phyloP scores from a whole-genome alignment of 2,888 invertebrate species.

The Cephus pulcher region DNA sequence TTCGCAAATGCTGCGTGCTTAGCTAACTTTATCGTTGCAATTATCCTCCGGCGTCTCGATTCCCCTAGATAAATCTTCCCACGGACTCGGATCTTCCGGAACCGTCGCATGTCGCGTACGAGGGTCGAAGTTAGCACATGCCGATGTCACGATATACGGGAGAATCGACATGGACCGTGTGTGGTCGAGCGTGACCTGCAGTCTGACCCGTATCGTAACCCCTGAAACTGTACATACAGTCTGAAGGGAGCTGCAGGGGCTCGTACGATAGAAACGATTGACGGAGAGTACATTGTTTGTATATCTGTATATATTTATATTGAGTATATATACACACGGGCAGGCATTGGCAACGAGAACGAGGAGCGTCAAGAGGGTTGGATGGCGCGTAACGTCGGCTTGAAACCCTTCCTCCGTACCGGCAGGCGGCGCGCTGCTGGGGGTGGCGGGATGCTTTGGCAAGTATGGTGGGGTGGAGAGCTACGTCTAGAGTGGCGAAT shows the following conservation, averaged over 20 bases:
- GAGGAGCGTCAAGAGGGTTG: constrained; percentile 30
- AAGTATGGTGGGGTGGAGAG: not conserved
- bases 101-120: constrained; percentile 6
- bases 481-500: constrained; percentile 31
- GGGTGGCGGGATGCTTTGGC: constrained; percentile 24
- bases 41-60: constrained; percentile 34
- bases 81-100: constrained; percentile 2
- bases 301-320: not conserved
- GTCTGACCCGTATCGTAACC: not conserved
- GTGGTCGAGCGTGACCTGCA: constrained; percentile 6
- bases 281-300: not conserved
- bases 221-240: not conserved
- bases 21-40: constrained; percentile 16
- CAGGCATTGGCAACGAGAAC: constrained; percentile 9
- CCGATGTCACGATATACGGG: not conserved
- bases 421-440: constrained; percentile 32
- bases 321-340: not conserved
- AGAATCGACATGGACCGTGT: constrained; percentile 14
- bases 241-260: not conserved
- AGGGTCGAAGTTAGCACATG: not conserved
- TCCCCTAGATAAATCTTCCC: constrained; percentile 32
- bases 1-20: not conserved
- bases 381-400: constrained; percentile 35
- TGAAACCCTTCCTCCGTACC: constrained; percentile 6
- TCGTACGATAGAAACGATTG: not conserved